Base-by-base conservation (phyloP, 2,888 invertebrate species). In the Drosophila hamatofila region DNA sequence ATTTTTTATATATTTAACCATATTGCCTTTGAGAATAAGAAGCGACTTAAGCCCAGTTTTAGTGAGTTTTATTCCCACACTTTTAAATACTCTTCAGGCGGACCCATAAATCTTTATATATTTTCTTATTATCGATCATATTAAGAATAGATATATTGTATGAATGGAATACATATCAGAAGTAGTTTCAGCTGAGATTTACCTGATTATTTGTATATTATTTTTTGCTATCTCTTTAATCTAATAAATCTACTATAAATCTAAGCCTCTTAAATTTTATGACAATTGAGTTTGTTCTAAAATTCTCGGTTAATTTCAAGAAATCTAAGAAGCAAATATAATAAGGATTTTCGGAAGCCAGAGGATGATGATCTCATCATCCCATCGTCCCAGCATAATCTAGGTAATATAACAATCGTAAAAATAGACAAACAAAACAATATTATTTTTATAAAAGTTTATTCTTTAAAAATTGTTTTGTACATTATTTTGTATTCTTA, bases 21-120 rank as follows among this genome's bases (percentile, higher is more conserved):
- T 3, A 23, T 46, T 12, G 37, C 18, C 39, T 42, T 25, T 35
- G n/a, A n/a, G n/a, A n/a, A n/a, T n/a, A n/a, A n/a, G n/a, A n/a
- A n/a, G n/a, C n/a, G n/a, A n/a, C n/a, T n/a, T n/a, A n/a, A n/a
- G n/a, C n/a, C n/a, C n/a, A n/a, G n/a, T n/a, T n/a, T n/a, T n/a
- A n/a, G n/a, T n/a, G n/a, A n/a, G n/a, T n/a, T n/a, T n/a, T n/a
- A 73, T 74, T 74, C 69, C 75, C 79, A 78, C 69, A 78, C 56
- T 44, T 67, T 39, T 37, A 27, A 46, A 41, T 21, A 30, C 33
- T 57, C 63, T 56, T 27, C 48, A 60, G 66, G 49, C 57, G 61
- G 71, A 80, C 77, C n/a, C n/a, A n/a, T n/a, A n/a, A n/a, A n/a
- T n/a, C n/a, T n/a, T n/a, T n/a, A n/a, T n/a, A n/a, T n/a, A n/a